Evolutionary conservation across 2,888 invertebrate species (phyloP).

Genomic region (Limenitis arthemis): DNA sequence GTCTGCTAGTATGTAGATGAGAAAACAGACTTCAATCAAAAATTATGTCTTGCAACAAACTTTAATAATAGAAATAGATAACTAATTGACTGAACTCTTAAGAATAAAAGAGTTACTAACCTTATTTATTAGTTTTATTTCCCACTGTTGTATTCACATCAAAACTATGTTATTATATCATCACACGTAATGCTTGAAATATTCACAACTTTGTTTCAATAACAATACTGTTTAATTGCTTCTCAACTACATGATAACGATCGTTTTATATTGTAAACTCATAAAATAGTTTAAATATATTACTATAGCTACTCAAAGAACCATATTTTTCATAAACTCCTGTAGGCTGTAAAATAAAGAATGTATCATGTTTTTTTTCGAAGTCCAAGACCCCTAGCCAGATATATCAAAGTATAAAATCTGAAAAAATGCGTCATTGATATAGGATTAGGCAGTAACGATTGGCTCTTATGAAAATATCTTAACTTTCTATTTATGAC

Average conservation of each 20-base stretch:
- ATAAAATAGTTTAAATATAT: not conserved
- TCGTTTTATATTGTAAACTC: slow-evolving; percentile 3
- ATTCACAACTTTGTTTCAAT: slow-evolving; percentile 10
- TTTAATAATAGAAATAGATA: not conserved
- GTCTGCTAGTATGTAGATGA: not conserved
- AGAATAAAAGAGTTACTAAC: slow-evolving; percentile 5
- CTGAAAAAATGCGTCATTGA: too few species aligned
- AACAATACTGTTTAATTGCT: slow-evolving; percentile 12
- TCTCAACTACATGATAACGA: slow-evolving; percentile 9
- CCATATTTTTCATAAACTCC: not conserved
- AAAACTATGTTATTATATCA: slow-evolving; percentile 21
- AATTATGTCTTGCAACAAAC: not conserved
- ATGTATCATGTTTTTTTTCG: too few species aligned
- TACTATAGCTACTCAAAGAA: not conserved
- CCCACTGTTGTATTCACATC: slow-evolving; percentile 18
- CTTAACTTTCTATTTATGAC: too few species aligned
- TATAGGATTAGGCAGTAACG: too few species aligned
- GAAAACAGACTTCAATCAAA: not conserved
- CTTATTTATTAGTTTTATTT: slow-evolving; percentile 18
- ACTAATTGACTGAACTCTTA: too few species aligned
- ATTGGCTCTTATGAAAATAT: too few species aligned
- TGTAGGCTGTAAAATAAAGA: not conserved
- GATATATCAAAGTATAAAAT: too few species aligned
- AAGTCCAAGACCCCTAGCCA: too few species aligned
- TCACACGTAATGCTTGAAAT: slow-evolving; percentile 14